Percentiles rank a stretch among this genome's conserved stretches.
These are phyloP conservation scores for Cephus nigrinus DNA, from an alignment of 2,888 invertebrate genomes.

Conservation along the genomic window DNA sequence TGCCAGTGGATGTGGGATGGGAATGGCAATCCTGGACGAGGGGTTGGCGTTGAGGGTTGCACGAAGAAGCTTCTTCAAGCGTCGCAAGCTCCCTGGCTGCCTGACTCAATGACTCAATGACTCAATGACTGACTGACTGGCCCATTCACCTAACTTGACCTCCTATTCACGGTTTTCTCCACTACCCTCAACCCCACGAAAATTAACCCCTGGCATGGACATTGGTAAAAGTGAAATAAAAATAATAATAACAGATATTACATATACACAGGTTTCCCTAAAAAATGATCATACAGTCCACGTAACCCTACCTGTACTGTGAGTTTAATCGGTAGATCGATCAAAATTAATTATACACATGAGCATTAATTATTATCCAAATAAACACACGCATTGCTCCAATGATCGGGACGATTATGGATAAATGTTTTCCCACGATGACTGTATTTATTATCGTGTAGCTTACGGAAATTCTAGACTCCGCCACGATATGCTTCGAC, in stretches of 20 bases:
- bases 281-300: neutral
- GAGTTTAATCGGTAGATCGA: neutral
- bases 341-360: neutral
- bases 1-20: constrained; percentile 55
- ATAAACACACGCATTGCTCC: neutral
- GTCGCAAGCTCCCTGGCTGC: neutral
- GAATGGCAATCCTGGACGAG: constrained; percentile 19
- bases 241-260: too few relatives aligned
- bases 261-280: too few relatives aligned
- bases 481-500: constrained; percentile 27
- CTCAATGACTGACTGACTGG: neutral
- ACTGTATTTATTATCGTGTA: neutral
- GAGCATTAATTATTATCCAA: neutral
- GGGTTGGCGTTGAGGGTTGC: constrained; percentile 9
- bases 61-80: neutral
- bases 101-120: neutral
- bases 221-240: too few relatives aligned
- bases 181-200: too few relatives aligned
- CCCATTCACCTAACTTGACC: neutral
- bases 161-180: neutral
- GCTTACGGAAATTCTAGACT: neutral
- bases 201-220: too few relatives aligned
- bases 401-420: neutral
- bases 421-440: neutral
- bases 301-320: neutral